A percentile compares a stretch with the other conserved stretches of the same genome.
Evolutionary conservation across 2,888 invertebrate species (phyloP).

Genomic region (Escarpia spicata): DNA sequence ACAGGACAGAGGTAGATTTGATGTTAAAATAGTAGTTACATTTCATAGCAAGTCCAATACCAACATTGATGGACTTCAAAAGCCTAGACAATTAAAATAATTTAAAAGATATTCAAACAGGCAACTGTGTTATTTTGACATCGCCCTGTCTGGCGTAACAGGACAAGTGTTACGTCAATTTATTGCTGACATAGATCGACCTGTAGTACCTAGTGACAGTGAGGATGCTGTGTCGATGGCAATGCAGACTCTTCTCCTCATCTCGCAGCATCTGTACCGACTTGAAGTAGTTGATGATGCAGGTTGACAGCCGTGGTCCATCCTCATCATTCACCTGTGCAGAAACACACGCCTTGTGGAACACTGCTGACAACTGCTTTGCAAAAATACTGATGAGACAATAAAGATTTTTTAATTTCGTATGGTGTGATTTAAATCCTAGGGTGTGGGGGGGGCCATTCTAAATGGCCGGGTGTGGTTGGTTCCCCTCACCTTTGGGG

Average conservation of each 20-base stretch:
- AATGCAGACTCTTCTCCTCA: conserved; percentile 67
- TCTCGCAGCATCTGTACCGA: conserved; percentile 84
- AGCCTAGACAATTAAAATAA: background rate
- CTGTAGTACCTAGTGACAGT: conserved; percentile 73
- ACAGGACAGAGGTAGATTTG: too few species aligned
- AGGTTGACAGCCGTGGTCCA: conserved; percentile 84
- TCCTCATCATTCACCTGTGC: conserved; percentile 83
- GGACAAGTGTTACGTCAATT: background rate
- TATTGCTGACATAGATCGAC: background rate
- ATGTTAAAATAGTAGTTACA: too few species aligned
- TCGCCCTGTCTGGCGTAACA: conserved; percentile 64
- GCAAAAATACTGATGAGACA: too few species aligned
- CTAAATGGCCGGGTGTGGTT: too few species aligned
- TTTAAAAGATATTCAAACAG: background rate
- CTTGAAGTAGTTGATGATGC: conserved; percentile 89
- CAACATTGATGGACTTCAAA: too few species aligned
- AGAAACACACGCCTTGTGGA: background rate
- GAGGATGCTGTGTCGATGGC: conserved; percentile 60
- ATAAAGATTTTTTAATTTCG: too few species aligned
- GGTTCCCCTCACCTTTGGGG: too few species aligned
- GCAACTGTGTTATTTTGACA: background rate
- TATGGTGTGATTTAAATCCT: too few species aligned
- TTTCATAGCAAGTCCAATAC: too few species aligned
- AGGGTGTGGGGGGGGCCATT: too few species aligned
- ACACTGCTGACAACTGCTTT: too few species aligned